phyloP scores from a whole-genome alignment of 2,797 vertebrate species.

The Hyperoplus lanceolatus region DNA sequence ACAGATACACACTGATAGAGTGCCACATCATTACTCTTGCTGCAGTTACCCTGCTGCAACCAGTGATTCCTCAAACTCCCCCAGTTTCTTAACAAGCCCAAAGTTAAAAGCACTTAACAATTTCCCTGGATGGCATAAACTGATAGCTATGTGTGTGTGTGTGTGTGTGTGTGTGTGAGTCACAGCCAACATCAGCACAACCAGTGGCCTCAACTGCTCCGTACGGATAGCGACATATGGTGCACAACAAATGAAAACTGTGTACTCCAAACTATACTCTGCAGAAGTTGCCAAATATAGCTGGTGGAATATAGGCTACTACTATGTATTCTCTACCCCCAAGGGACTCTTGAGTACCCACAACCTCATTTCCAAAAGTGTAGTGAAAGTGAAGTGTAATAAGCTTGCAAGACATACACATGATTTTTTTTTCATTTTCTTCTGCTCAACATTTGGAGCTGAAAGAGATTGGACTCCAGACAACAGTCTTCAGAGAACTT shows the following conservation, averaged over 20 bases:
- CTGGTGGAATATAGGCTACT: conserved; percentile 50
- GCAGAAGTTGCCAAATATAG: conserved; percentile 59
- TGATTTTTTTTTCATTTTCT: conserved; percentile 15
- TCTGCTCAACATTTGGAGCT: conserved; percentile 58
- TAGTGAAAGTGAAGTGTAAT: conserved; percentile 39
- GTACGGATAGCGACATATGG: conserved; percentile 63
- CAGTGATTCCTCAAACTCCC: conserved; percentile 2
- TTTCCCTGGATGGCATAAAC: too few relatives aligned
- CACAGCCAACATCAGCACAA: conserved; percentile 26
- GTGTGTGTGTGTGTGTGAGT: neutral
- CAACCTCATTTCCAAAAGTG: conserved; percentile 31
- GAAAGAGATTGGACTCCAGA: conserved; percentile 72
- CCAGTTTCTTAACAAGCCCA: conserved; percentile 9
- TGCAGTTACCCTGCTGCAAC: conserved; percentile 26
- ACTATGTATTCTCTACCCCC: conserved; percentile 52
- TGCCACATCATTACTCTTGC: conserved; percentile 23
- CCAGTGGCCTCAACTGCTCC: conserved; percentile 35
- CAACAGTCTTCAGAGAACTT: conserved; percentile 76
- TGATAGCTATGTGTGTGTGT: neutral
- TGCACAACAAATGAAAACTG: conserved; percentile 49
- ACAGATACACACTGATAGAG: conserved; percentile 2
- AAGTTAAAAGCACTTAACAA: neutral
- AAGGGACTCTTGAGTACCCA: conserved; percentile 41
- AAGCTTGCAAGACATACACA: conserved; percentile 29
- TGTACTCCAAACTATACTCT: conserved; percentile 45